A percentile compares a stretch with the other conserved stretches of the same genome.
Evolutionary conservation across 2,797 vertebrate genomes (phyloP).

Genomic region (Amphiprion clarkii): DNA sequence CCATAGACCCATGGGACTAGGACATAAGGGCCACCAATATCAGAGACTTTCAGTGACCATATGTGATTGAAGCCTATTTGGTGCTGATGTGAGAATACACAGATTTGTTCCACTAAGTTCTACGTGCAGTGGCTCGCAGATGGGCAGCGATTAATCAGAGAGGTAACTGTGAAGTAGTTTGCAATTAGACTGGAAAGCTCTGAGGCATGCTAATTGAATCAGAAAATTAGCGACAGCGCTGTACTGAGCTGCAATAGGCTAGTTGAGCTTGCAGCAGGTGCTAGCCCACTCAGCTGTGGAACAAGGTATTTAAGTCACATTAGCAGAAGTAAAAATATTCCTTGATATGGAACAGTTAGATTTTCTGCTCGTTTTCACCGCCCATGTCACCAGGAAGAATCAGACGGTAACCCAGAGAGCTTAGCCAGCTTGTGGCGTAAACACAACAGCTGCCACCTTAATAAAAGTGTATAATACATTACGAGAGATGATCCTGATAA

Average conservation of each 20-base stretch:
- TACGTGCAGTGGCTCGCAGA: conserved; percentile 93
- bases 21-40: conserved; percentile 11
- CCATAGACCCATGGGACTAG: neutral
- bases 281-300: conserved; percentile 99
- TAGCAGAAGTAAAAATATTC: conserved; percentile 98
- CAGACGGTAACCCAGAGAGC: conserved; percentile 42
- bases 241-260: conserved; percentile 95
- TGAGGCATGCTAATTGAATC: conserved; percentile 99
- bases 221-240: conserved; percentile 99
- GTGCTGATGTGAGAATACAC: conserved; percentile 89
- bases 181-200: conserved; percentile 99
- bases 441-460: conserved; percentile 50
- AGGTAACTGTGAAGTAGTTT: conserved; percentile 99
- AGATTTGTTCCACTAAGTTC: conserved; percentile 98
- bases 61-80: conserved; percentile 78
- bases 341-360: conserved; percentile 98
- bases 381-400: conserved; percentile 87
- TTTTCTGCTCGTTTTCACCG: conserved; percentile 97
- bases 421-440: conserved; percentile 44
- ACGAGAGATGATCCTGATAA: conserved; percentile 1
- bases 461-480: neutral
- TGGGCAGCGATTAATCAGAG: conserved; percentile 99
- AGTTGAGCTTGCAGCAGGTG: conserved; percentile 99
- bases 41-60: conserved; percentile 16
- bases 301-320: conserved; percentile 99